Evolutionary conservation across 2,888 invertebrate species (phyloP).

Genomic region (Myopa testacea): DNA sequence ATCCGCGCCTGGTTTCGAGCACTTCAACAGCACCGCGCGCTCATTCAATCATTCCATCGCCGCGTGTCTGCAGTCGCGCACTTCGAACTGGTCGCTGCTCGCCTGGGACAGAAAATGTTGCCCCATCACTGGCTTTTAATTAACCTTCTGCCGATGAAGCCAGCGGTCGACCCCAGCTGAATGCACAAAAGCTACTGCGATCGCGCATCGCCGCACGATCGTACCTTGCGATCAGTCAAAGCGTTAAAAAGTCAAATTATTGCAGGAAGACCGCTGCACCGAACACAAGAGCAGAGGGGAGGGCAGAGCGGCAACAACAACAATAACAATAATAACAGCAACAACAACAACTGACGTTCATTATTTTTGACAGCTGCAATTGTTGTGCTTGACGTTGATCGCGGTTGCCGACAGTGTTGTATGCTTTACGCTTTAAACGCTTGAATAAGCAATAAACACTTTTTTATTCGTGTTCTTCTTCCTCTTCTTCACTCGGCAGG

Average conservation of each 20-base stretch:
- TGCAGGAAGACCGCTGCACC: not conserved
- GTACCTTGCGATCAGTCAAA: not conserved
- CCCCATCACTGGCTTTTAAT: conserved; percentile 35
- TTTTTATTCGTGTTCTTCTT: not conserved
- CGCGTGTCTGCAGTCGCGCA: too few species aligned
- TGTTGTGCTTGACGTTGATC: conserved; percentile 31
- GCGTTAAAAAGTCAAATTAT: not conserved
- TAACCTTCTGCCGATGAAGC: conserved; percentile 24
- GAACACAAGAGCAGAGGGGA: not conserved
- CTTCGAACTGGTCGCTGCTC: not conserved
- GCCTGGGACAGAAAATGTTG: conserved; percentile 22
- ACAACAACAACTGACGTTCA: conserved; percentile 20
- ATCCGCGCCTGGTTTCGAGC: too few species aligned
- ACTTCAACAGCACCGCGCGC: too few species aligned
- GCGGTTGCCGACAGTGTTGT: not conserved
- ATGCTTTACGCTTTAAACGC: not conserved
- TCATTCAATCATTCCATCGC: too few species aligned
- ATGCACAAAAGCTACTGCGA: too few species aligned
- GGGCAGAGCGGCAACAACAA: not conserved
- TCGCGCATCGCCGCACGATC: not conserved
- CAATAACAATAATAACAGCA: not conserved
- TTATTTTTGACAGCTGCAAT: conserved; percentile 37
- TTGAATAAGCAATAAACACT: conserved; percentile 1
- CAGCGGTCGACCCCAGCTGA: not conserved
- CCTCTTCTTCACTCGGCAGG: not conserved